A percentile compares a stretch with the other conserved stretches of the same genome.
Conservation (phyloP, 2,888 invertebrate species). For the Marasmarcha lunaedactyla region DNA sequence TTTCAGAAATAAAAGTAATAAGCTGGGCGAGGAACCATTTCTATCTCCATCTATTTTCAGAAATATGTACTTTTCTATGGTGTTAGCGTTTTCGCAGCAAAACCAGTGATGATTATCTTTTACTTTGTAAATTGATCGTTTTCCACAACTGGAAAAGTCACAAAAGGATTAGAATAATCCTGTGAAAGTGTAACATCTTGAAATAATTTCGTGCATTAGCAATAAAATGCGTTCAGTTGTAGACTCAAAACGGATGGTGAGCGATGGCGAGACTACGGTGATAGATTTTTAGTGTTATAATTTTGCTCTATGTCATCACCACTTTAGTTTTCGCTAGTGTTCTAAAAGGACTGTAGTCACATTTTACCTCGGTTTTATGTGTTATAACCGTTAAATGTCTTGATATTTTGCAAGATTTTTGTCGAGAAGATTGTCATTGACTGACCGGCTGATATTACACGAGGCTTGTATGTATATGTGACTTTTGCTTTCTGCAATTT, state of each 20-base stretch:
- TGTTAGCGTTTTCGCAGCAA: conserved; percentile 73
- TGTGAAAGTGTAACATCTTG: conserved; percentile 59
- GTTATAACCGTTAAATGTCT: conserved; percentile 43
- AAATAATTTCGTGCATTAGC: conserved; percentile 57
- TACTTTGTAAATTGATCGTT: conserved; percentile 68
- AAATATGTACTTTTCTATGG: conserved; percentile 75
- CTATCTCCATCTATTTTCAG: conserved; percentile 79
- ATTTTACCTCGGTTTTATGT: conserved; percentile 52
- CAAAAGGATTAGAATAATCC: conserved; percentile 51
- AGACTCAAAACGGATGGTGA: conserved; percentile 68
- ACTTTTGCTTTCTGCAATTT: conserved; percentile 69
- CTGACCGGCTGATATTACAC: conserved; percentile 72
- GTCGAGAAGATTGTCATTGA: conserved; percentile 67
- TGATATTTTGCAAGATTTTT: conserved; percentile 51
- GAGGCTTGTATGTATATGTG: conserved; percentile 71
- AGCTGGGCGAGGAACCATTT: conserved; percentile 44
- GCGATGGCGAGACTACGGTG: conserved; percentile 71
- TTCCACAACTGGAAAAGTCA: conserved; percentile 49
- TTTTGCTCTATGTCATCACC: conserved; percentile 68
- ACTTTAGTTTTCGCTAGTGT: conserved; percentile 53
- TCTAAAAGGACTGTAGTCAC: conserved; percentile 43
- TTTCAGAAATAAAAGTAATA: conserved; percentile 12
- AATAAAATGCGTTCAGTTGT: conserved; percentile 69
- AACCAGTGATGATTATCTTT: conserved; percentile 75
- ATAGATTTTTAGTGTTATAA: conserved; percentile 70